Percentiles rank a stretch among this genome's conserved stretches.
These are phyloP conservation scores for Cephus pulcher DNA, from an alignment of 2,888 invertebrate genomes.

Conservation along the genomic window DNA sequence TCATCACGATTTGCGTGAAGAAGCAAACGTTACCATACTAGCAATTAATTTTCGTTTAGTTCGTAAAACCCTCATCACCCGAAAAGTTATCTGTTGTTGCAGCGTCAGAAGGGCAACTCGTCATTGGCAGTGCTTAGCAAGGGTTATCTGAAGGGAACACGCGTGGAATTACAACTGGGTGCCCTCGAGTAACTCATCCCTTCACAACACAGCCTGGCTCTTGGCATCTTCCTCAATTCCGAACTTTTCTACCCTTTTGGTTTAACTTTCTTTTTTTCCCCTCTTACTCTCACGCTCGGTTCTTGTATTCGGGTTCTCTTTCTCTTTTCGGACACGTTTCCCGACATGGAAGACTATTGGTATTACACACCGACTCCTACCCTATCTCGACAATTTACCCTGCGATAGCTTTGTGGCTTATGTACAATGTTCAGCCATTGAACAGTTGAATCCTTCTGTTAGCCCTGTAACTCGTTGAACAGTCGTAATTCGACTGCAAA, in stretches of 20 bases:
- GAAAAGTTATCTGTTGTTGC: conserved; percentile 32
- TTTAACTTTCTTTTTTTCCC: conserved; percentile 3
- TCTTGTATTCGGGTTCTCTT: not conserved
- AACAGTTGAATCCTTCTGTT: not conserved
- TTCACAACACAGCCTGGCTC: not conserved
- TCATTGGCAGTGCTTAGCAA: conserved; percentile 47
- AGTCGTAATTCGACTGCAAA: not conserved
- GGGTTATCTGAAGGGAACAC: conserved; percentile 45
- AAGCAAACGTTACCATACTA: not conserved
- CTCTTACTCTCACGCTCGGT: not conserved
- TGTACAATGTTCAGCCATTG: not conserved
- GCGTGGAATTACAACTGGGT: conserved; percentile 42
- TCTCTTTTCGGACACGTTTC: not conserved
- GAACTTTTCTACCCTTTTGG: conserved; percentile 4
- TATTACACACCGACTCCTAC: not conserved
- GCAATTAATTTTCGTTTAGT: conserved; percentile 27
- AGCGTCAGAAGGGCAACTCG: conserved; percentile 34
- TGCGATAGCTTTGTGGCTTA: not conserved
- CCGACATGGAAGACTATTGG: not conserved
- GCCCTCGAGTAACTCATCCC: conserved; percentile 7
- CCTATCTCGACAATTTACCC: not conserved
- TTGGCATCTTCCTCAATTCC: not conserved
- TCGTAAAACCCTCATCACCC: conserved; percentile 30
- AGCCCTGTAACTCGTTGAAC: not conserved
- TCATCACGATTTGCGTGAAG: not conserved